Percentiles rank a stretch among this genome's conserved stretches.
These are phyloP conservation scores for Choreutis nemorana DNA, from an alignment of 2,888 invertebrate species.

Conservation along the genomic window DNA sequence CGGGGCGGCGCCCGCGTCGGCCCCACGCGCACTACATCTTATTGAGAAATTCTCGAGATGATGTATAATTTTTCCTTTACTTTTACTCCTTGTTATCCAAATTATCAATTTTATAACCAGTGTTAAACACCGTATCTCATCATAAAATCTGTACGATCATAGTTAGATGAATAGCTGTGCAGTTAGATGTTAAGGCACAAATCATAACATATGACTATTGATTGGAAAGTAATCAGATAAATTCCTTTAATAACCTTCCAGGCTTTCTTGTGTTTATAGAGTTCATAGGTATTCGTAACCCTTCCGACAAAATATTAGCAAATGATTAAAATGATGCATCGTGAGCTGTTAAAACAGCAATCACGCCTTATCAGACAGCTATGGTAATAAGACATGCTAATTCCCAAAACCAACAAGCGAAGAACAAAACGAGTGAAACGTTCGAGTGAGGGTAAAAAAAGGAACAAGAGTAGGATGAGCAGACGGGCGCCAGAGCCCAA, in stretches of 20 bases:
- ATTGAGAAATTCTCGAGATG: conserved; percentile 64
- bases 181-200: too few relatives aligned
- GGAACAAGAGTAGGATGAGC: conserved; percentile 34
- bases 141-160: too few relatives aligned
- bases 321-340: too few relatives aligned
- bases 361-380: conserved; percentile 53
- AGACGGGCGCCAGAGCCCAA: conserved; percentile 60
- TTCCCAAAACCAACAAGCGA: conserved; percentile 63
- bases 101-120: conserved; percentile 57
- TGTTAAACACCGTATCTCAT: too few relatives aligned
- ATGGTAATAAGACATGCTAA: conserved; percentile 67
- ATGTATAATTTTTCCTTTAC: conserved; percentile 58
- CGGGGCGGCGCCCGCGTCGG: conserved; percentile 54
- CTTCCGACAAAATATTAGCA: too few relatives aligned
- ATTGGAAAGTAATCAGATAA: too few relatives aligned
- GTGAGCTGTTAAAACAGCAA: conserved; percentile 51
- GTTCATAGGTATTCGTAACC: too few relatives aligned
- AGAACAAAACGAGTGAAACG: conserved; percentile 30
- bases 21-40: conserved; percentile 56
- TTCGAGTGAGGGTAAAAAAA: conserved; percentile 37
- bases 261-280: too few relatives aligned
- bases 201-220: too few relatives aligned
- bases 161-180: too few relatives aligned
- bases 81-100: conserved; percentile 61
- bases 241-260: too few relatives aligned